Evolutionary conservation across 2,113 vertebrate species (phyloP), one percentile per base, ranked within the genome.

Genomic region (Halcyon senegalensis): DNA sequence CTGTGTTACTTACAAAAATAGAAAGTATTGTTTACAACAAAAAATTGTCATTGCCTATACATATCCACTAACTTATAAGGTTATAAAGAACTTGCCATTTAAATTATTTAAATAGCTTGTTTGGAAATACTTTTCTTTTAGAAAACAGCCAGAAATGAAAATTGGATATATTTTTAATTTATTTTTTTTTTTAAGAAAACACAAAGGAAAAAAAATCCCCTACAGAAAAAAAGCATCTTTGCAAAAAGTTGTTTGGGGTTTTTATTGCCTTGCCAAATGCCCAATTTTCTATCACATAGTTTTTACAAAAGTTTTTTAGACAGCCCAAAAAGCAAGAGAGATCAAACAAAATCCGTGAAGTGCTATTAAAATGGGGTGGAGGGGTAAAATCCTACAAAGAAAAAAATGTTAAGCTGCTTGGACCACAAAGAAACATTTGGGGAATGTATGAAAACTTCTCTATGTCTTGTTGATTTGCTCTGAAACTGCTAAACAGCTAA

Each of bases 401-500:
- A 56, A 63, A 41, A 85, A 64, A 81, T 27, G 15, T 64, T 69
- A 77, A 83, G 21, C 18, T 94, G 27, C 58, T 91, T 90, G 75
- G 23, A 82, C 19, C 72, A 69, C 55, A 87, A 67, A 80, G 46
- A 19, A 95, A 59, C 87, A 43, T n/a, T 62, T 83, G 55, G 15
- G 80, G 35, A 79, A 27, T 48, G 37, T 89, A 60, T 14, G 51
- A 64, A 87, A 43, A 27, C 41, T 64, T 85, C 58, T 78, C 84
- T 89, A 13, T 74, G 43, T 75, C 66, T 82, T 86, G 64, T 64
- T 91, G 87, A 84, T 91, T 93, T 97, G 67, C 75, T 44, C 74
- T 80, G 74, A 93, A 95, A 91, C 90, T 93, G 31, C 75, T 95
- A 80, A 89, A 91, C 44, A 95, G 50, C 81, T 87, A 90, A 82